Percentiles rank a stretch among this genome's conserved stretches.
Evolutionary conservation across 1,140 invertebrate genomes (phyloP).

Genomic region (Cotesia vestalis): DNA sequence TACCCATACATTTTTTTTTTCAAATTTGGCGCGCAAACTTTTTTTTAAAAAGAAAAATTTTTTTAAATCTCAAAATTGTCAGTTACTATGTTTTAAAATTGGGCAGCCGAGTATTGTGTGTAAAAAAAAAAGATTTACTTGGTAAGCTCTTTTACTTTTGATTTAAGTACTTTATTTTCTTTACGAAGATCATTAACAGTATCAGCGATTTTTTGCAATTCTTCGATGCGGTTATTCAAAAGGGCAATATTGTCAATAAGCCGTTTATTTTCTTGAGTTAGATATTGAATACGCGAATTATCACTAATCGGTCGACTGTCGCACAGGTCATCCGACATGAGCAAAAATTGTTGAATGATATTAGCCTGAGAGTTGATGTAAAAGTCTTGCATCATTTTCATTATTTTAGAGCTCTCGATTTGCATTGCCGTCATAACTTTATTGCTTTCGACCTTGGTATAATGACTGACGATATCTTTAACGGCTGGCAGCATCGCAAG

Average conservation of each 20-base stretch:
- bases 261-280: constrained; percentile 55
- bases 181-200: constrained; percentile 50
- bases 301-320: constrained; percentile 50
- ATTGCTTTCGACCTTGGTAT: constrained; percentile 50
- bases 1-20: too few species aligned
- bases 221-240: constrained; percentile 49
- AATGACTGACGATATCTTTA: constrained; percentile 39
- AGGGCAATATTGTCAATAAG: constrained; percentile 51
- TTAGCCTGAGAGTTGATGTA: constrained; percentile 56
- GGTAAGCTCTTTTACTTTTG: constrained; percentile 52
- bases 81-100: too few species aligned
- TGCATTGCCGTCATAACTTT: constrained; percentile 54
- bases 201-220: constrained; percentile 49
- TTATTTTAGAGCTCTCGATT: constrained; percentile 54
- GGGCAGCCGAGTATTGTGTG: too few species aligned
- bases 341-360: constrained; percentile 53
- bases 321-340: constrained; percentile 53
- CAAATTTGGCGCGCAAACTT: too few species aligned
- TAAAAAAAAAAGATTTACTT: constrained; percentile 5
- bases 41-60: too few species aligned
- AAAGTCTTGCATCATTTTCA: constrained; percentile 51
- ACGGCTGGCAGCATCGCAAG: constrained; percentile 35
- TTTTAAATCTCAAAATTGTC: too few species aligned
- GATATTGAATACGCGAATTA: constrained; percentile 38
- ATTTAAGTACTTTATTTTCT: constrained; percentile 54